These are phyloP conservation scores for Acanthopagrus latus DNA, from an alignment of 2,797 vertebrate species.

Conservation along the genomic window DNA sequence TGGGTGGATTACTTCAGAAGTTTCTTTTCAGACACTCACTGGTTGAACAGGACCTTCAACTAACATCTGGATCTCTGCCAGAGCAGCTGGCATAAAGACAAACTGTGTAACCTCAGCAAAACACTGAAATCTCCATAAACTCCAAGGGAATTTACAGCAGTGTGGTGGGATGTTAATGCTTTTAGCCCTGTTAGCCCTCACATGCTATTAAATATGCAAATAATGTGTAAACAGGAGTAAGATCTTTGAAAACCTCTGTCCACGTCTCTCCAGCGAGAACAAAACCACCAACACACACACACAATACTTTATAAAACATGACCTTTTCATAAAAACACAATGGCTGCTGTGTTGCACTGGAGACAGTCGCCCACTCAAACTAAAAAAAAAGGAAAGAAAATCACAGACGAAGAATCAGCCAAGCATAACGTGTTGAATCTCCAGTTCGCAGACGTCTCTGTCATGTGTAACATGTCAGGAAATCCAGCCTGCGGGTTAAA, in stretches of 20 bases:
- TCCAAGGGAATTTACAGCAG: constrained; percentile 8
- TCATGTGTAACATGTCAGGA: constrained; percentile 14
- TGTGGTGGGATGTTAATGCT: background rate
- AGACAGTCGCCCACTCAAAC: constrained; percentile 11
- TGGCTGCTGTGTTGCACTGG: constrained; percentile 3
- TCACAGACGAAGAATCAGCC: background rate
- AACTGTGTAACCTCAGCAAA: constrained; percentile 5
- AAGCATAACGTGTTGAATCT: background rate
- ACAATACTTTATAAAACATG: background rate
- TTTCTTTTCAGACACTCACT: constrained; percentile 10
- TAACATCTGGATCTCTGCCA: constrained; percentile 34
- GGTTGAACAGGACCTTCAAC: constrained; percentile 26
- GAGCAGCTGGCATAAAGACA: constrained; percentile 13
- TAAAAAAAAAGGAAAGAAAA: background rate
- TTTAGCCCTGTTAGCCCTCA: background rate
- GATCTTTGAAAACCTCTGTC: background rate
- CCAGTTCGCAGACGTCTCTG: constrained; percentile 13
- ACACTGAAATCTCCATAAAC: constrained; percentile 11
- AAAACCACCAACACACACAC: background rate
- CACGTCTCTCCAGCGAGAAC: background rate
- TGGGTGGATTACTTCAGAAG: constrained; percentile 21
- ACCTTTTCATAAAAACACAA: constrained; percentile 13
- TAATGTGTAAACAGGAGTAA: background rate
- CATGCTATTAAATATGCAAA: background rate
- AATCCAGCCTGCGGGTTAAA: background rate